Base-by-base conservation (phyloP, 1,140 invertebrate species). In the Trinorchestia longiramus region DNA sequence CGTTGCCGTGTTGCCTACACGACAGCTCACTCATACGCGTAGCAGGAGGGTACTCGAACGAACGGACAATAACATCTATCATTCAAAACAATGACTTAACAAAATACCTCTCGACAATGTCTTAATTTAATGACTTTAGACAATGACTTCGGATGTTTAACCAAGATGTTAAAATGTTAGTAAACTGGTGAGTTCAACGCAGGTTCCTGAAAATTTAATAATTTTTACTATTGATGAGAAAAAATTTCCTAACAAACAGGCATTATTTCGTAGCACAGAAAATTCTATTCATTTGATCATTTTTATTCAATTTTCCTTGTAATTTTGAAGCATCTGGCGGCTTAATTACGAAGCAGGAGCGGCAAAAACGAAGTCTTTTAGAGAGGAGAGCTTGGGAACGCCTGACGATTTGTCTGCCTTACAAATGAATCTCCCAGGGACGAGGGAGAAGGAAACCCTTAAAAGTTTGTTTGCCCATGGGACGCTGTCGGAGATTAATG, bases 381-480 rank as follows among this genome's bases (percentile, higher is more conserved):
- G 88, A 42, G 3, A 11, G 88, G 43, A 91, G 88, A 11, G 88
- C 36, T 91, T 77, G 15, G 62, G 62, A 77, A 36, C 62, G 88
- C 88, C 43, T 4, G 43, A 41, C 43, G 88, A 90, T 43, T 90
- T 90, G 88, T 90, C 88, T 42, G 88, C 88, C n/a, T 90, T 90
- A 90, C 88, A 90, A 90, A 90, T 90, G 88, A 90, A 43, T 90
- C 88, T 90, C 43, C 41, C n/a, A 90, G 88, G 88, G 88, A 42
- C 88, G 88, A 90, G 43, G 41, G 88, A 90, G 62, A 11, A 77
- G 28, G 62, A 36, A 77, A 77, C 62, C 62, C 62, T 77, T 77
- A 36, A 77, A 77, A 77, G 62, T 77, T 77, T 77, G 11, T 77
- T 77, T 77, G 62, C 62, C 36, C 62, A 77, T 11, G 62, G 62